Base-by-base conservation (phyloP, 2,888 invertebrate species). In the Drosophila koepferae region DNA sequence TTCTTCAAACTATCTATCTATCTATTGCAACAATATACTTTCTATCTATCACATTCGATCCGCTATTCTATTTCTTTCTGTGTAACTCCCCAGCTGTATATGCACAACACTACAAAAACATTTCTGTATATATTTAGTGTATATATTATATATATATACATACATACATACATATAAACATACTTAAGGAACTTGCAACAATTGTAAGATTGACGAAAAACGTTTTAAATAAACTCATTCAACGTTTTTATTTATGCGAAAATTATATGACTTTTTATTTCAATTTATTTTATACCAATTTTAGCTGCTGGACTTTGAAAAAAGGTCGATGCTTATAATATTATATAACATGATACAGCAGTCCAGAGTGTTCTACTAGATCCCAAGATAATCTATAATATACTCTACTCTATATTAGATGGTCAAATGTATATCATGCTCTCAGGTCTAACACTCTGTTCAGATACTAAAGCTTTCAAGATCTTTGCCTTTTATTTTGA, bases 141-240 rank as follows among this genome's bases (percentile, higher is more conserved):
- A 77, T 77, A 77, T 79, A 68, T 36, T 71, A 36, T 36, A 63
- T 41, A 75, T 54, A 41, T 28, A 55, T 72, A 72, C 65, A 74
- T 75, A 62, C 38, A 70, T 63, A 62, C 48, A 67, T 75, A 65
- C 61, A 72, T 40, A 43, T 51, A 60, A 56, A 77, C 66, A 60
- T 80, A 77, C 44, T 49, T 53, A 79, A 87, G 82, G 77, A 77
- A 80, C 81, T 82, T 89, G 91, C 91, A 91, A 91, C 90, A 90
- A 90, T 91, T 88, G 82, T 85, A 88, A 90, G 81, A 90, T 90
- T 91, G 91, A 91, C 80, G 79, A 90, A 89, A 83, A 76, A 40
- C 62, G 85, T 89, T 78, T 86, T 85, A 83, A 90, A 91, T 90
- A 91, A 91, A 90, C 56, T 71, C 82, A 69, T 68, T 48, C 72